Base-by-base conservation (phyloP, 2,797 vertebrate genomes). In the Ciconia nigra region DNA sequence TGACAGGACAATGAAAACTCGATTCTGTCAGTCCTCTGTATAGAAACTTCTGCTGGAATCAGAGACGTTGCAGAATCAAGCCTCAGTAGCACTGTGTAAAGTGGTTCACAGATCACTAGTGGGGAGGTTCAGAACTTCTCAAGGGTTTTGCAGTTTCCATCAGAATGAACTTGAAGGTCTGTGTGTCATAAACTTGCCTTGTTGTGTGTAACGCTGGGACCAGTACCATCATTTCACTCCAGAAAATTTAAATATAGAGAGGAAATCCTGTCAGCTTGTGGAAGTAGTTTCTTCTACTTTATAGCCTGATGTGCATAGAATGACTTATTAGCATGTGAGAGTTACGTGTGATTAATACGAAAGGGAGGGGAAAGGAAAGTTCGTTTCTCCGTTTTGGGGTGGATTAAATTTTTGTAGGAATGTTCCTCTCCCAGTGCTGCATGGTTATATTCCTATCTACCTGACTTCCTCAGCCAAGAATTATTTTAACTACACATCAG, bases 271-370 rank as follows among this genome's bases (percentile, higher is more conserved):
- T 37, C 74, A 74, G 14, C 9, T 52, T 37, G 33, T 54, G 47
- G 39, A 66, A 78, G 6, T 4, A 24, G 6, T 59, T 39, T 61
- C 35, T 85, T 55, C 26, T 67, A 0, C 77, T 85, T 81, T 19
- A 78, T 19, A 78, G 47, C 42, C 37, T 59, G 74, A 16, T 47
- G 46, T 28, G 25, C 51, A 15, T 5, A 42, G 61, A 42, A 28
- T 1, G 37, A 39, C 13, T 63, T n/a, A 24, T 2, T 58, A 66
- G n/a, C 59, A 15, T 52, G 65, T 58, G 25, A 15, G 3, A 79
- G 3, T 81, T 51, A 5, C 0, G 0, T 51, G 49, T 6, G 54
- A 57, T 61, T 28, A 16, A 58, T 13, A 12, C 1, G 4, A 35
- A 49, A 44, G 35, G 26, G 28, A 59, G 17, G 35, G 42, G 37